phyloP scores from a whole-genome alignment of 2,888 invertebrate genomes.

The Idaea straminata region DNA sequence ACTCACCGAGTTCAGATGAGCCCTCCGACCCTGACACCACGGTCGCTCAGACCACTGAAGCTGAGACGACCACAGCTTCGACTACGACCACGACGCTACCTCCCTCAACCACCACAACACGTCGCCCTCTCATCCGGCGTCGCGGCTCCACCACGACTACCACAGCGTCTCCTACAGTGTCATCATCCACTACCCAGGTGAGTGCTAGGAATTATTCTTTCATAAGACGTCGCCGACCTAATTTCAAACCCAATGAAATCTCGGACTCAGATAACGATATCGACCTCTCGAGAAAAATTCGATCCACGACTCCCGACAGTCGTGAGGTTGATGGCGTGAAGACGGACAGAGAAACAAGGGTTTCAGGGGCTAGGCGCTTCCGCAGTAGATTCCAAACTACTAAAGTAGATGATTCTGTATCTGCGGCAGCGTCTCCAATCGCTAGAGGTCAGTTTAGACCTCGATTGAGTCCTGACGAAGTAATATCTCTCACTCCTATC shows the following conservation, averaged over 20 bases:
- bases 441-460: slow-evolving; percentile 60
- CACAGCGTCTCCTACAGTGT: slow-evolving; percentile 42
- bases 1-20: slow-evolving; percentile 51
- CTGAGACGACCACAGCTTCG: slow-evolving; percentile 44
- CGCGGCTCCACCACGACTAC: slow-evolving; percentile 50
- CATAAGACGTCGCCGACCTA: slow-evolving; percentile 64
- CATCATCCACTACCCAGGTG: slow-evolving; percentile 70
- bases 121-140: slow-evolving; percentile 48
- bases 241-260: slow-evolving; percentile 65
- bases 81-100: slow-evolving; percentile 39
- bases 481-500: slow-evolving; percentile 76
- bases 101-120: slow-evolving; percentile 35
- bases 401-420: slow-evolving; percentile 55
- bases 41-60: slow-evolving; percentile 41
- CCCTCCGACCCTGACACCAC: slow-evolving; percentile 41
- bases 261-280: slow-evolving; percentile 54
- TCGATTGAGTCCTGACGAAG: slow-evolving; percentile 65
- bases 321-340: slow-evolving; percentile 52
- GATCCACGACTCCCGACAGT: slow-evolving; percentile 75
- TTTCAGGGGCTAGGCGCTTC: slow-evolving; percentile 36
- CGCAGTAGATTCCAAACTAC: slow-evolving; percentile 48
- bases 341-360: slow-evolving; percentile 33
- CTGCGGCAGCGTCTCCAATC: slow-evolving; percentile 62
- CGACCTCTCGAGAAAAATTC: slow-evolving; percentile 55
- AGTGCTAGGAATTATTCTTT: slow-evolving; percentile 78